A percentile compares a stretch with the other conserved stretches of the same genome.
Conservation (phyloP, 2,888 invertebrate genomes). For the Nomada fucata region DNA sequence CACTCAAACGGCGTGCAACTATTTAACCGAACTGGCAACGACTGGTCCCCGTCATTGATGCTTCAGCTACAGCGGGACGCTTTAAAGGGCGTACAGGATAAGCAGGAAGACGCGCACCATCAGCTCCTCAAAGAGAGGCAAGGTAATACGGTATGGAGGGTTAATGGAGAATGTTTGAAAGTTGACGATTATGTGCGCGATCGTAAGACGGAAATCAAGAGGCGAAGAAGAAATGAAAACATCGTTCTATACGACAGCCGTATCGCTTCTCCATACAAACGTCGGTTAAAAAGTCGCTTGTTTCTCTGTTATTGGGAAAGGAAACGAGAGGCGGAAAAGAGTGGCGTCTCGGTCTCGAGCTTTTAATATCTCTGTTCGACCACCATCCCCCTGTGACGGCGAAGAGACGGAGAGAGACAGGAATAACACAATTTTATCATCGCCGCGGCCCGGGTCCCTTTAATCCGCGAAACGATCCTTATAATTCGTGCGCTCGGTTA, state of each 20-base stretch:
- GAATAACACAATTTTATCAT: conserved; percentile 67
- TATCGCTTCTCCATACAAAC: conserved; percentile 32
- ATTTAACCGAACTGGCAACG: no score
- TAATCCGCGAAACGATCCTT: conserved; percentile 78
- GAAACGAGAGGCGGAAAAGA: conserved; percentile 36
- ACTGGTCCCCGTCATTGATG: no score
- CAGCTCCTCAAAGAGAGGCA: neutral
- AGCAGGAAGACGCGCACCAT: neutral
- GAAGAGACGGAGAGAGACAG: conserved; percentile 40
- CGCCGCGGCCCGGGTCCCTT: conserved; percentile 53
- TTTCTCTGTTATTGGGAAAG: conserved; percentile 48
- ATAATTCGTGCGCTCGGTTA: conserved; percentile 75
- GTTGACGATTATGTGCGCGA: neutral
- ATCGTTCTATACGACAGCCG: conserved; percentile 30
- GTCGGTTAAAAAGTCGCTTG: conserved; percentile 65
- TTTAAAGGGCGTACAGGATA: neutral
- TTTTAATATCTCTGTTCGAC: conserved; percentile 37
- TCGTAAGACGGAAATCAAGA: conserved; percentile 18
- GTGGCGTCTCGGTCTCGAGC: neutral
- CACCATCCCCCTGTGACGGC: conserved; percentile 9
- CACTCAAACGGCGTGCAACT: no score
- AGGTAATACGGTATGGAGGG: neutral
- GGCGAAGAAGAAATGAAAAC: neutral
- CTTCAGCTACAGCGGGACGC: no score
- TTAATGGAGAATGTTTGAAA: conserved; percentile 14